Base-by-base conservation (phyloP, 1,140 invertebrate genomes). In the Amyelois transitella region DNA sequence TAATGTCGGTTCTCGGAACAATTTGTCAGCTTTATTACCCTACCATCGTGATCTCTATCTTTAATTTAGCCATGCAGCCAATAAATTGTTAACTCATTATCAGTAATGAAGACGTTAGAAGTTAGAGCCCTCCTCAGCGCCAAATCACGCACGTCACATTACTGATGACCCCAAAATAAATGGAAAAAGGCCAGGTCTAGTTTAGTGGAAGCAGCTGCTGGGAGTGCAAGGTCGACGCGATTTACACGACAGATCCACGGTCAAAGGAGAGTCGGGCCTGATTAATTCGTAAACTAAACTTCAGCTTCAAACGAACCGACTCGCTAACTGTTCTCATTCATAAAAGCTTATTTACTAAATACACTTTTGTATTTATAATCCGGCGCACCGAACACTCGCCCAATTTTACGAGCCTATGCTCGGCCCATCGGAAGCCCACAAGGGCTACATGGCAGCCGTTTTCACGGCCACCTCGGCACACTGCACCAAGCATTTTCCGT, bases 401-500 rank as follows among this genome's bases (percentile, higher is more conserved):
- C 43, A 10, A 48, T 45, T 58, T 52, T 58, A 58, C 56, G 50
- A 58, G 5, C 49, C 25, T 12, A 21, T 18, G 45, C 2, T 21
- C 67, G 67, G 69, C 51, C 69, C 67, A 69, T 22, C 53, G 25
- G 24, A 44, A 55, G 32, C 54, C 54, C 62, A n/a, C n/a, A 67
- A 65, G 68, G 64, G 62, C 56, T 65, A 62, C 61, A 54, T 64
- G 62, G 18, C 64, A 68, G 66, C 67, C 60, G 53, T 62, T 67
- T 68, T 75, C 76, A 75, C 50, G 72, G 72, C 72, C 71, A 75
- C 72, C 63, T 81, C 80, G 86, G 87, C 87, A 89, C 86, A 89
- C 87, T 87, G 86, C 86, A 89, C 88, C 75, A 88, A 81, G 58
- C 76, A 68, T 87, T 88, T 88, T 85, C 82, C 70, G 86, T 84